These are phyloP conservation scores for Leucophenga varia DNA, from an alignment of 1,140 invertebrate genomes.

Conservation along the genomic window DNA sequence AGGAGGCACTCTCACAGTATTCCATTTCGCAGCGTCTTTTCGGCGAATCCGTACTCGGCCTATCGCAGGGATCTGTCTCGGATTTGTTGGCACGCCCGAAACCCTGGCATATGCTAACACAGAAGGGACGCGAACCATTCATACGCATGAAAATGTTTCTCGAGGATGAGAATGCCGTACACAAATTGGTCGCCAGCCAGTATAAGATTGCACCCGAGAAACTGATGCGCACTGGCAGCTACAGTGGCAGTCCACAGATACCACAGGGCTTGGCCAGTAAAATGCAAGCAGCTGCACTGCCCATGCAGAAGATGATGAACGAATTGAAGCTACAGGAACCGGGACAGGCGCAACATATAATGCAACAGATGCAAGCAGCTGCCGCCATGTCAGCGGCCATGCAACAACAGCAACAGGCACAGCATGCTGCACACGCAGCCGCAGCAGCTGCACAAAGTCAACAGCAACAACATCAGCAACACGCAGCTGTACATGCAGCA, in stretches of 20 bases:
- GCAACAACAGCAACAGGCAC: slow-evolving; percentile 61
- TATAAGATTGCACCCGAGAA: slow-evolving; percentile 97
- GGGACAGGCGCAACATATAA: slow-evolving; percentile 69
- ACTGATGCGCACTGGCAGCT: slow-evolving; percentile 90
- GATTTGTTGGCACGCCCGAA: slow-evolving; percentile 93
- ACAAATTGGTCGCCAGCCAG: slow-evolving; percentile 93
- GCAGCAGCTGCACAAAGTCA: slow-evolving; percentile 58
- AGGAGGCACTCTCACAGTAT: slow-evolving; percentile 96
- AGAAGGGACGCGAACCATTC: slow-evolving; percentile 95
- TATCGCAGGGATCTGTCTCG: slow-evolving; percentile 95
- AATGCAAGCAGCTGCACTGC: slow-evolving; percentile 62
- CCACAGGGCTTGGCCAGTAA: slow-evolving; percentile 71
- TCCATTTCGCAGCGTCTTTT: slow-evolving; percentile 98
- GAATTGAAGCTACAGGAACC: slow-evolving; percentile 71
- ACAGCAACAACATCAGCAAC: slow-evolving; percentile 59
- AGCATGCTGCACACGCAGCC: slow-evolving; percentile 59
- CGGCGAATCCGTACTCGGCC: slow-evolving; percentile 93
- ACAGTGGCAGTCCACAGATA: slow-evolving; percentile 78
- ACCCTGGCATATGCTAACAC: slow-evolving; percentile 96
- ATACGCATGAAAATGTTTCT: slow-evolving; percentile 98
- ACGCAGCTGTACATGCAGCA: slow-evolving; percentile 65
- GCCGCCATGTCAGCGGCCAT: slow-evolving; percentile 60
- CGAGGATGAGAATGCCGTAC: slow-evolving; percentile 95
- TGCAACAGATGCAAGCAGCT: slow-evolving; percentile 62
- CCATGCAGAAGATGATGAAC: slow-evolving; percentile 72